A percentile compares a stretch with the other conserved stretches of the same genome.
Conservation (phyloP, 2,113 vertebrate genomes). For the Paracanthobrama guichenoti region DNA sequence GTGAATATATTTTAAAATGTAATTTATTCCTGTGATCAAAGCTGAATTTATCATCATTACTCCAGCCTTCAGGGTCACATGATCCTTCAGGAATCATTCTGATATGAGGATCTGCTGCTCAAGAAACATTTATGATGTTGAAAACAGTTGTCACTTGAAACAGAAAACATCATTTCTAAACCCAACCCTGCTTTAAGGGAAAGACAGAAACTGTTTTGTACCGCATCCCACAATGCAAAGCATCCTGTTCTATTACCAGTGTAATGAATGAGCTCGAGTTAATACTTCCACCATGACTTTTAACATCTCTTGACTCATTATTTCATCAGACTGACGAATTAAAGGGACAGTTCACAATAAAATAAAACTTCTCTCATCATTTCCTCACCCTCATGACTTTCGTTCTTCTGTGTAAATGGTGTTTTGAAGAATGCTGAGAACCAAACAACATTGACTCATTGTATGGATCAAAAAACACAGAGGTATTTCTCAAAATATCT, state of each 20-base stretch:
- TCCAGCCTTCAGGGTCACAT: background rate
- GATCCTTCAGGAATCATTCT: background rate
- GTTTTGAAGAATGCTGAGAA: background rate
- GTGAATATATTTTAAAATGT: background rate
- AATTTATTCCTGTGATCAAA: background rate
- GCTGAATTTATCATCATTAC: background rate
- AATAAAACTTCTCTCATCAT: background rate
- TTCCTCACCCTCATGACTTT: background rate
- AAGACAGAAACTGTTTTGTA: background rate
- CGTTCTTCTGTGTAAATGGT: background rate
- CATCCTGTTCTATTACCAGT: background rate
- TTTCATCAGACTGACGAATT: conserved; percentile 12
- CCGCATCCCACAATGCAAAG: background rate
- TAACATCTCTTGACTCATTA: conserved; percentile 14
- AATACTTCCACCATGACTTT: background rate
- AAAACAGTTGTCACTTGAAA: background rate
- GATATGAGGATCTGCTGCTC: background rate
- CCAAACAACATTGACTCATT: background rate
- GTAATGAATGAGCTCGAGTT: background rate
- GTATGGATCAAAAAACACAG: background rate
- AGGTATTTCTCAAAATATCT: background rate
- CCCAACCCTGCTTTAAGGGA: background rate
- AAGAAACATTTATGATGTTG: background rate
- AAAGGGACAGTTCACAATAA: background rate
- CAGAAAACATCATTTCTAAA: background rate